These are phyloP conservation scores for Ethmia dodecea DNA, from an alignment of 2,888 invertebrate genomes.

Conservation along the genomic window DNA sequence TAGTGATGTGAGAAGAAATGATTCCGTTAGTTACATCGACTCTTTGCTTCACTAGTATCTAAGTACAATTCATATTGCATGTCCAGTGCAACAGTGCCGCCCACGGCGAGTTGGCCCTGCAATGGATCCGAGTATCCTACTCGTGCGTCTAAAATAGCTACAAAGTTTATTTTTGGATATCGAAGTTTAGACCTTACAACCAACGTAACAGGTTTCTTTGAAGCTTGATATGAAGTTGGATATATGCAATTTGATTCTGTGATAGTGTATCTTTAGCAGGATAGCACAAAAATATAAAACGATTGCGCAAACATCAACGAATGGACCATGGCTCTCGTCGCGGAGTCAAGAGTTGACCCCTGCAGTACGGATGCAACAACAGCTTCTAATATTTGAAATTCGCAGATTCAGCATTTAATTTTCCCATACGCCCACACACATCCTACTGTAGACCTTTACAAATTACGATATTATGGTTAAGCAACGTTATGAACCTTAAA, in stretches of 20 bases:
- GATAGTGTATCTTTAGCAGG: constrained; percentile 8
- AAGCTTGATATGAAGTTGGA: background rate
- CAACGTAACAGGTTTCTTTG: background rate
- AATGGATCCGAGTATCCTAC: constrained; percentile 38
- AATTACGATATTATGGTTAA: constrained; percentile 1
- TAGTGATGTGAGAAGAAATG: constrained; percentile 36
- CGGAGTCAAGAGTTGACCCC: constrained; percentile 38
- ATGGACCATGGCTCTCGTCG: constrained; percentile 1
- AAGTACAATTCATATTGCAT: constrained; percentile 65
- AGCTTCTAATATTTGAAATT: constrained; percentile 33
- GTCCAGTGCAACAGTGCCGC: constrained; percentile 64
- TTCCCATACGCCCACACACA: constrained; percentile 14
- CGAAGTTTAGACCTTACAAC: constrained; percentile 11
- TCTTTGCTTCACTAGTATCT: constrained; percentile 39
- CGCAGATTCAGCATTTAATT: constrained; percentile 19
- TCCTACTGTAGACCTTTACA: constrained; percentile 9
- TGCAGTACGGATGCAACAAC: constrained; percentile 32
- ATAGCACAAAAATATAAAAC: constrained; percentile 65
- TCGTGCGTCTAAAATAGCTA: constrained; percentile 17
- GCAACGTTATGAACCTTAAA: constrained; percentile 8
- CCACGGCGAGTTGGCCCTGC: constrained; percentile 52
- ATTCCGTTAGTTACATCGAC: constrained; percentile 44
- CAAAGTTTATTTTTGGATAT: constrained; percentile 1
- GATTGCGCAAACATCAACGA: constrained; percentile 49
- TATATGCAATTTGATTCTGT: constrained; percentile 1